Evolutionary conservation across 2,888 invertebrate genomes (phyloP), one percentile per base, ranked within the genome.

Genomic region (Drosophila birchii): DNA sequence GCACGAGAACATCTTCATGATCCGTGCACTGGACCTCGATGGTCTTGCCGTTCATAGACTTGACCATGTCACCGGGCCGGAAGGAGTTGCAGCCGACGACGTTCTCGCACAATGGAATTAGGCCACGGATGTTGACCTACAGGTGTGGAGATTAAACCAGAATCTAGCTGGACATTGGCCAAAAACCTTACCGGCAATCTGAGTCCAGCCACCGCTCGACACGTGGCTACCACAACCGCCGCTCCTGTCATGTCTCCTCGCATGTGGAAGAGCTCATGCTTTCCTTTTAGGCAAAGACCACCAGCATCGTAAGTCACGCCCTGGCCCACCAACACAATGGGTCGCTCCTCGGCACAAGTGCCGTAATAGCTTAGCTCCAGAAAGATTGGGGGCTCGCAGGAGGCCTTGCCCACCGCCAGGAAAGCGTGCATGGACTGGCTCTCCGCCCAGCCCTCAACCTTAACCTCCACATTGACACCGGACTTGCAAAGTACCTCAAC

Each of bases 191-290:
- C 84, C 4, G 96, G 96, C 16, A 96, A 91, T 73, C 95, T 94
- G 0, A 97, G 93, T 20, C 94, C 93, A 3, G 96, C 95, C 0
- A 95, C 95, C 0, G 96, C 95, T 59, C 95, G 93, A 55, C 96
- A 94, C 4, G 95, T 94, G 0, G 95, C 96, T 6, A 96, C 93
- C 3, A 96, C 96, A 84, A 95, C 95, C 0, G 97, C 97, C 0
- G 97, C 97, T 2, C 97, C 97, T 0, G 96, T 96, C 97, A 97
- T 97, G 87, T 97, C 97, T 1, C 95, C 96, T 71, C 96, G 93
- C 96, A 97, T 97, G 26, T 82, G 73, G 53, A 71, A 81, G 0
- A 90, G 75, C 23, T 90, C 90, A 0, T 43, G 14, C 1, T 73
- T 67, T 23, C 81, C 12, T 53, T 96, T 96, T 55, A 96, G 90